Evolutionary conservation across 2,113 vertebrate genomes (phyloP), one percentile per base, ranked within the genome.

Genomic region (Lampris incognitus): DNA sequence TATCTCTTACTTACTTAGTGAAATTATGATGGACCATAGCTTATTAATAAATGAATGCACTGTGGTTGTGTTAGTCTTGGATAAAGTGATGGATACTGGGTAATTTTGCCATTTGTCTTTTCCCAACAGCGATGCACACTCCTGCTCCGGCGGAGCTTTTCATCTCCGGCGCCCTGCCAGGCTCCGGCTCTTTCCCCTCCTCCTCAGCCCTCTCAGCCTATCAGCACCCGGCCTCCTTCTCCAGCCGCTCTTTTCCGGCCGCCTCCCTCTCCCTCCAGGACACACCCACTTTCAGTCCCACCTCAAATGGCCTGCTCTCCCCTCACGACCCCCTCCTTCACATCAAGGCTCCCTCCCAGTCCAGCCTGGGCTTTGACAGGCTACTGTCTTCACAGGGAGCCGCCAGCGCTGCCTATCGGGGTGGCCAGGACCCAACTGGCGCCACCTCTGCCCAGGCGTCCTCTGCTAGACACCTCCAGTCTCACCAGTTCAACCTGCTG

Each of bases 201-300:
- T 98, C 97, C 2, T 98, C 97, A 5, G 96, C 97, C 13, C 95
- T 98, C 40, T 97, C 97, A n/a, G 96, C 97, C 51, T 98, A 98
- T 91, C 97, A 98, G 82, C 97, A 98, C 92, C 96, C 97, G 0
- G 97, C 96, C 24, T 96, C 97, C 0, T 98, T 98, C 83, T 95
- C 96, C 41, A 95, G 97, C 38, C 96, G 97, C 74, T 96, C 97
- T 73, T 98, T 98, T 90, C 96, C 97, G 0, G 74, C 92, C 7
- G 96, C 95, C 0, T 96, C 97, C 0, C 95, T 98, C 44, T 96
- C 95, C 48, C 92, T 98, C 4, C 97, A 97, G 81, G 97, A 98
- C 55, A 95, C 97, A 0, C 95, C 97, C 7, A 96, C 97, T 0
- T 98, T 98, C 87, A 98, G 97, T 66, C 97, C 97, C 4, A 94